Evolutionary conservation across 2,113 vertebrate genomes (phyloP), one percentile per base, ranked within the genome.

Genomic region (Poecile atricapillus): DNA sequence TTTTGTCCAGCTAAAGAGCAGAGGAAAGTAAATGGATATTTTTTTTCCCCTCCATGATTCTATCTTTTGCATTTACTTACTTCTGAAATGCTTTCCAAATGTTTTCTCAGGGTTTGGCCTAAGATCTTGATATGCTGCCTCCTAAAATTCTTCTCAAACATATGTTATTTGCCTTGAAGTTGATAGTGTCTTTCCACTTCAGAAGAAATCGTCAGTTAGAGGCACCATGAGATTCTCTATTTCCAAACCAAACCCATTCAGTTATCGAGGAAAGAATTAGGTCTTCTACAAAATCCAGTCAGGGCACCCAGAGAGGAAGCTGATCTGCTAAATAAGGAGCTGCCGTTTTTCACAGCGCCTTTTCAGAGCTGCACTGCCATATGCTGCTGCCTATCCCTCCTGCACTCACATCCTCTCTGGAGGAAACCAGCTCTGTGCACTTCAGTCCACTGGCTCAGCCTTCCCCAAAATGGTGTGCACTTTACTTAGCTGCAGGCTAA

Each of bases 121-220:
- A 90, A 90, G 91, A 82, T 87, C 87, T 82, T 78, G 62, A 69
- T 91, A 83, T 81, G 44, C 84, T 87, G 67, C 44, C n/a, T 90
- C 44, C 79, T 85, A 87, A 95, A 93, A 84, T 93, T 90, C 78
- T 95, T 30, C 55, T 93, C 56, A 62, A 53, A 91, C 71, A 52
- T 93, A 94, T 59, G 74, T 53, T 95, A 89, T 91, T 95, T 95
- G 58, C 75, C 87, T 91, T 84, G 53, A 83, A 94, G 60, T 55
- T 52, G 67, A 62, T 55, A 62, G 37, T 52, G 49, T 27, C 83
- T 91, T 95, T 94, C 75, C 59, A 84, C 28, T 89, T 83, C 7
- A 30, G 70, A 83, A 90, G 88, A 89, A 92, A 78, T 74, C 69
- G 91, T 87, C 65, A 71, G 50, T 76, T n/a, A 88, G 73, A 85